Evolutionary conservation across 92 coral and sea anemone species (phyloP).

Genomic region (Micromussa lordhowensis): DNA sequence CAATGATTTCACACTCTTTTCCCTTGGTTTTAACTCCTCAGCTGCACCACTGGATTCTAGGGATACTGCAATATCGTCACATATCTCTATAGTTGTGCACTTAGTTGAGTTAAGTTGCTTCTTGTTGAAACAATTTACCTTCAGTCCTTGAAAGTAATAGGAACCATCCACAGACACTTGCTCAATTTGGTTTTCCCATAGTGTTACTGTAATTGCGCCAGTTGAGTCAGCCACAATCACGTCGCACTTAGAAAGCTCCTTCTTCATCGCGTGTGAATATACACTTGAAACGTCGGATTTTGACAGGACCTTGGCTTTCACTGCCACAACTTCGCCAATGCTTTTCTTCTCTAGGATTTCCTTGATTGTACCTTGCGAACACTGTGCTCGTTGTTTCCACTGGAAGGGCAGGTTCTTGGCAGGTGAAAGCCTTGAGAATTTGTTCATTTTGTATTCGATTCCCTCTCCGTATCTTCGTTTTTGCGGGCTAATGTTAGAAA

Average conservation of each 20-base stretch:
- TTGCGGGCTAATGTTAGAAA: constrained; percentile 32
- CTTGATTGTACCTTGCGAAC: constrained; percentile 10
- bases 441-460: constrained; percentile 51
- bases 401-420: constrained; percentile 53
- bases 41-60: not conserved
- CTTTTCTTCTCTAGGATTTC: constrained; percentile 29
- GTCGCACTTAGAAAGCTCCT: constrained; percentile 51
- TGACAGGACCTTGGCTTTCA: constrained; percentile 28
- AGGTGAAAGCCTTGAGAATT: constrained; percentile 27
- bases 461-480: constrained; percentile 41
- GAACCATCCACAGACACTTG: constrained; percentile 32
- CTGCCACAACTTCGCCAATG: constrained; percentile 28
- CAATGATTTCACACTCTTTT: not conserved
- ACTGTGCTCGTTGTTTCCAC: constrained; percentile 19
- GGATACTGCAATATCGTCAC: not conserved
- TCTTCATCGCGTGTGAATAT: constrained; percentile 27
- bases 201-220: constrained; percentile 47
- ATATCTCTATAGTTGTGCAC: constrained; percentile 1
- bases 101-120: constrained; percentile 40
- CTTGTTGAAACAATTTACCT: constrained; percentile 43
- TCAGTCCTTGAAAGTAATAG: constrained; percentile 36
- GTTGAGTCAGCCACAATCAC: constrained; percentile 41
- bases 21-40: constrained; percentile 21
- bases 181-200: constrained; percentile 42
- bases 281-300: constrained; percentile 27